These are phyloP conservation scores for Theocolax elegans DNA, from an alignment of 1,140 invertebrate species.

Conservation along the genomic window DNA sequence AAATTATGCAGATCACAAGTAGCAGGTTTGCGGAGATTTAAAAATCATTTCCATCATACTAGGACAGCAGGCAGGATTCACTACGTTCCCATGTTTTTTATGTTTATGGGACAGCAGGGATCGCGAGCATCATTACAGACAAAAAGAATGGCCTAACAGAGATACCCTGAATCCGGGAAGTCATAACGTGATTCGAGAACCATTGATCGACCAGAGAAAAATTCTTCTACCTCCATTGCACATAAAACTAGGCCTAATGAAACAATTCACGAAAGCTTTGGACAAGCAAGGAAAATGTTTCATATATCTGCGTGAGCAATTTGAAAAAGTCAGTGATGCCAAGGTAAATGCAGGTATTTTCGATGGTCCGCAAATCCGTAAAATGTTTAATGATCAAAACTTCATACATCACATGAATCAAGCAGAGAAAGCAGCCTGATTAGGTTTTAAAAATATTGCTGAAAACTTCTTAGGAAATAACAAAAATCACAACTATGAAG, in stretches of 20 bases:
- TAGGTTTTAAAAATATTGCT: no score
- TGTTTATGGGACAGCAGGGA: constrained; percentile 64
- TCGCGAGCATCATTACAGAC: constrained; percentile 51
- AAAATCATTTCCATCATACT: constrained; percentile 58
- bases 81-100: constrained; percentile 62
- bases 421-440: no score
- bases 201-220: constrained; percentile 50
- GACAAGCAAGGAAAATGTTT: no score
- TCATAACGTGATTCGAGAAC: constrained; percentile 54
- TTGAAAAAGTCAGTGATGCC: no score
- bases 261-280: constrained; percentile 57
- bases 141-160: constrained; percentile 51
- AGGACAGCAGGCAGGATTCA: constrained; percentile 61
- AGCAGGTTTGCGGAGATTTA: constrained; percentile 25
- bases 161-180: constrained; percentile 46
- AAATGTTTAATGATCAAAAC: no score
- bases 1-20: constrained; percentile 6
- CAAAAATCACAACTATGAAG: no score
- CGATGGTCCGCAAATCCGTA: no score
- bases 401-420: no score
- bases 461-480: no score
- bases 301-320: no score
- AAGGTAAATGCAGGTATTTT: no score
- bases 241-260: constrained; percentile 59
- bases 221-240: constrained; percentile 58